Conservation (phyloP, 2,113 vertebrate genomes). For the Carassius gibelio region DNA sequence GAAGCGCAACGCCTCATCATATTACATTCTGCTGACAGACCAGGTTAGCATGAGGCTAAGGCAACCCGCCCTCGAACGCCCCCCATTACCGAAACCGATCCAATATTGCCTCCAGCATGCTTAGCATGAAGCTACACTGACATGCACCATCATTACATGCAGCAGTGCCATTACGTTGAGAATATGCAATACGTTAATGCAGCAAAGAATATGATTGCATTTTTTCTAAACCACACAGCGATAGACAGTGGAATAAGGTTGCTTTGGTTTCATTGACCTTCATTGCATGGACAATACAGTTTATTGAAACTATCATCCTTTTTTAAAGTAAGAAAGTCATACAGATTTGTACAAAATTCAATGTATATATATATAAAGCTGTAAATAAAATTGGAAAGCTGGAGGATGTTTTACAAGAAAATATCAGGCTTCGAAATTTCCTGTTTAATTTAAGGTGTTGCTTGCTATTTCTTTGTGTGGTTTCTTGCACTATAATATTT, state of each 20-base stretch:
- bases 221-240: background rate
- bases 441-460: no score
- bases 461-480: background rate
- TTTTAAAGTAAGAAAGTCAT: background rate
- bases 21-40: constrained; percentile 43
- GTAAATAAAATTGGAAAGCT: no score
- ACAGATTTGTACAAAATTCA: no score
- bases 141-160: background rate
- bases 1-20: constrained; percentile 37
- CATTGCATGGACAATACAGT: background rate
- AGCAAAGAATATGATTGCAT: background rate
- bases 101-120: constrained; percentile 19
- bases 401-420: no score
- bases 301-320: background rate
- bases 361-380: no score
- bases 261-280: no score
- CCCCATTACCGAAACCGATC: constrained; percentile 5
- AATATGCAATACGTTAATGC: background rate
- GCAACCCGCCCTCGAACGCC: constrained; percentile 19
- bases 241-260: background rate
- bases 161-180: background rate
- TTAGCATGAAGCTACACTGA: constrained; percentile 7
- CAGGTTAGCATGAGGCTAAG: constrained; percentile 17
- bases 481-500: background rate
- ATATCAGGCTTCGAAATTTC: no score